Percentiles rank a stretch among this genome's conserved stretches.
Conservation (phyloP, 2,797 vertebrate genomes). For the Denticeps clupeoides region DNA sequence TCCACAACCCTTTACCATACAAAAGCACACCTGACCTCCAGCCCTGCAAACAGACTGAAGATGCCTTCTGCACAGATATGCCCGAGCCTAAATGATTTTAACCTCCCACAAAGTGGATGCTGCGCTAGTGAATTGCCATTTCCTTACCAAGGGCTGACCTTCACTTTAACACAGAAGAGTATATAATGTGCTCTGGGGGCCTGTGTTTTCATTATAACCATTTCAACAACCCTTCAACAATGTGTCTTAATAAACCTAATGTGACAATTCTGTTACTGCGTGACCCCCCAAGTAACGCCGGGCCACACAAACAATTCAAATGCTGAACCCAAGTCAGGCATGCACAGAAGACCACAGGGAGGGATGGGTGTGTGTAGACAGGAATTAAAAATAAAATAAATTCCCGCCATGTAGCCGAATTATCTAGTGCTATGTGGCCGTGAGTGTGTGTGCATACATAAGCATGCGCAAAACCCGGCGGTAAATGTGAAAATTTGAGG, state of each 20-base stretch:
- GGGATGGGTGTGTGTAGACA: too few relatives aligned
- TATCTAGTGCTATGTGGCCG: too few relatives aligned
- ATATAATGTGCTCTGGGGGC: conserved; percentile 19
- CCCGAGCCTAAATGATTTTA: background rate
- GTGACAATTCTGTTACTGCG: too few relatives aligned
- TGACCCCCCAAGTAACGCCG: too few relatives aligned
- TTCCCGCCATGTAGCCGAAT: too few relatives aligned
- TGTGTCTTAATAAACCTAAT: too few relatives aligned
- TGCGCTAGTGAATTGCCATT: conserved; percentile 14
- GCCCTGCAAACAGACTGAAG: background rate
- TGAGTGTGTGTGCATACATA: conserved; percentile 28
- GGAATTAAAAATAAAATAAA: too few relatives aligned
- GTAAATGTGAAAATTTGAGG: conserved; percentile 34
- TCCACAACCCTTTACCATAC: background rate
- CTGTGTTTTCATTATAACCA: background rate
- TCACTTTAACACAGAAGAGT: conserved; percentile 33
- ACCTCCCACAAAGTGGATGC: conserved; percentile 17
- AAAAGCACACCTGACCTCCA: background rate
- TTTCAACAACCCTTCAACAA: background rate
- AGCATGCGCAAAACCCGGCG: background rate
- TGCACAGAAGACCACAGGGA: too few relatives aligned
- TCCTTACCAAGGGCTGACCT: conserved; percentile 26
- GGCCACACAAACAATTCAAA: too few relatives aligned
- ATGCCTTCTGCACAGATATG: conserved; percentile 1
- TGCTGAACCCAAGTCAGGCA: too few relatives aligned